phyloP scores from a whole-genome alignment of 2,888 invertebrate species.

The Mellilla xanthometata region DNA sequence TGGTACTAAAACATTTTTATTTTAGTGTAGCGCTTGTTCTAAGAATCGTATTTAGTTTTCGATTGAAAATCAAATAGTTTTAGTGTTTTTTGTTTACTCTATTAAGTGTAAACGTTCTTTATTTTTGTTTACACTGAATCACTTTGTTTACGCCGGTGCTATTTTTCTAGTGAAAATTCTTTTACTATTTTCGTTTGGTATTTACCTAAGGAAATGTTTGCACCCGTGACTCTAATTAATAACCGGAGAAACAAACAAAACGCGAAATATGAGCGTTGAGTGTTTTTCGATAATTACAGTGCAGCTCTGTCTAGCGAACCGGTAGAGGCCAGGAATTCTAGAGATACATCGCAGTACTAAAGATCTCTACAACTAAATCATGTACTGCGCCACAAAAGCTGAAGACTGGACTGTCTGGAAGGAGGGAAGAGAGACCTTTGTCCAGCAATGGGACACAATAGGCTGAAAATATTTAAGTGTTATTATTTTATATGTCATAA shows the following conservation, averaged over 20 bases:
- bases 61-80: neutral
- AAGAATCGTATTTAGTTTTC: neutral
- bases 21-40: neutral
- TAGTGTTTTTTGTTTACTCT: no score
- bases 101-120: no score
- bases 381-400: no score
- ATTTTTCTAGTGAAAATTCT: neutral
- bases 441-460: no score
- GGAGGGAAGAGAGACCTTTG: no score
- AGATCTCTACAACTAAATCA: no score
- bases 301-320: conserved; percentile 26
- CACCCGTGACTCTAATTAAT: conserved; percentile 33
- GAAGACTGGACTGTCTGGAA: no score
- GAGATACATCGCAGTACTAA: no score
- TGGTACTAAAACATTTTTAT: neutral
- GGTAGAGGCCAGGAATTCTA: conserved; percentile 2
- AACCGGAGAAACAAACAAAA: conserved; percentile 35
- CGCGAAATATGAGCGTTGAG: conserved; percentile 38
- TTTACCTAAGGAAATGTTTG: conserved; percentile 19
- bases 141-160: neutral
- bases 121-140: neutral
- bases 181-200: neutral
- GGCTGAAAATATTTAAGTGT: no score
- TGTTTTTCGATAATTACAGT: conserved; percentile 48
- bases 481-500: no score